A percentile compares a stretch with the other conserved stretches of the same genome.
Conservation (phyloP, 2,888 invertebrate species). For the Parnassius apollo region DNA sequence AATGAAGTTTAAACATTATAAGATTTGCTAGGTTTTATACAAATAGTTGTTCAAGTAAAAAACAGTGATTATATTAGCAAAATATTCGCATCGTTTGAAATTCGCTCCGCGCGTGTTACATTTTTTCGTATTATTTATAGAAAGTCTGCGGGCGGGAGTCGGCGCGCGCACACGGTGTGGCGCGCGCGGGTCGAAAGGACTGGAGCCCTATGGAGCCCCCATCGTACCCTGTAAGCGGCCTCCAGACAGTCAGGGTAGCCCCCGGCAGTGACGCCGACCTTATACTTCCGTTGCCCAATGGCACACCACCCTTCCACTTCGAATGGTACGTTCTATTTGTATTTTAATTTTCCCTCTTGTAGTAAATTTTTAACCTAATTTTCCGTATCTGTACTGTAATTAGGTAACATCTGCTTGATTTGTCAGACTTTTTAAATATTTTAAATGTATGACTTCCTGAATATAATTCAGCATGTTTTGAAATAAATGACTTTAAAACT, state of each 20-base stretch:
- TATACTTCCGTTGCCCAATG: constrained; percentile 53
- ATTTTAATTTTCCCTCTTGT: constrained; percentile 28
- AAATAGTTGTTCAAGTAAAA: constrained; percentile 33
- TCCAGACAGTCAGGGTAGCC: constrained; percentile 56
- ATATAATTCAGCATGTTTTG: background rate
- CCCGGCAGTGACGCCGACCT: constrained; percentile 58
- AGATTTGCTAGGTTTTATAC: background rate
- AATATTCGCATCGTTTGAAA: constrained; percentile 70
- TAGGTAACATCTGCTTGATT: no score
- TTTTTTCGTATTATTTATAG: constrained; percentile 79
- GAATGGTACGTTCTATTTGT: constrained; percentile 61
- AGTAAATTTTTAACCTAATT: constrained; percentile 19
- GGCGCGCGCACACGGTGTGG: constrained; percentile 63
- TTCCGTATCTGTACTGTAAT: background rate
- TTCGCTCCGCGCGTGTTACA: constrained; percentile 63
- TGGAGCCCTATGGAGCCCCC: constrained; percentile 75
- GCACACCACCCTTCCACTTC: constrained; percentile 67
- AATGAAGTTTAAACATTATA: background rate
- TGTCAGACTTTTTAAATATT: no score
- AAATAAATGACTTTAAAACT: constrained; percentile 24
- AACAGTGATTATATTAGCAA: constrained; percentile 55
- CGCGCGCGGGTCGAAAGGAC: constrained; percentile 73
- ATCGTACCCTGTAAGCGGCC: constrained; percentile 56
- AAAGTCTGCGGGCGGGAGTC: constrained; percentile 69
- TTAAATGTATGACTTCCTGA: background rate